Conservation (phyloP, 1,140 invertebrate species). For the Lepidurus couesii region DNA sequence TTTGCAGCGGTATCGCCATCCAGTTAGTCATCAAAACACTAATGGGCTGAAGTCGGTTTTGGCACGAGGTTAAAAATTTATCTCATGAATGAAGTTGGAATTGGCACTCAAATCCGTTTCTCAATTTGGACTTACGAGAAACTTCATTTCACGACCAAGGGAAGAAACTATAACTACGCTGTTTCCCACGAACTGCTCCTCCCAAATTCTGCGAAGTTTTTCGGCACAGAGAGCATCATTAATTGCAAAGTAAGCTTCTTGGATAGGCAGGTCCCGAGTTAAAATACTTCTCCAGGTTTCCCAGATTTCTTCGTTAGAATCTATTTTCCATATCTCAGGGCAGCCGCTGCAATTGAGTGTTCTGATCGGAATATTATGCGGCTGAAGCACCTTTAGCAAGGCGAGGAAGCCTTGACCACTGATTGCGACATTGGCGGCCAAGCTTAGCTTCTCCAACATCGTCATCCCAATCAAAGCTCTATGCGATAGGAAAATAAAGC, state of each 20-base stretch:
- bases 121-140: neutral
- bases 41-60: neutral
- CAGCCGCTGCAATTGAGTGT: neutral
- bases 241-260: neutral
- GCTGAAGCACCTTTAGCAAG: neutral
- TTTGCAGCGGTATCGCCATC: no score
- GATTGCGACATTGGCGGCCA: neutral
- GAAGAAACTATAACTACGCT: neutral
- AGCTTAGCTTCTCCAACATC: neutral
- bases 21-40: no score
- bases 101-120: neutral
- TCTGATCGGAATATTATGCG: neutral
- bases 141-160: neutral
- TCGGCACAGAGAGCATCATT: neutral
- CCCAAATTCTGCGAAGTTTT: neutral
- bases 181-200: neutral
- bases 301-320: neutral
- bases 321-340: neutral
- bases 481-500: neutral
- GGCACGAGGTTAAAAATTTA: neutral
- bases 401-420: neutral
- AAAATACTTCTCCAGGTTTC: neutral
- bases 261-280: neutral
- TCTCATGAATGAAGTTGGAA: neutral
- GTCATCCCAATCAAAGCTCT: constrained; percentile 2